Percentiles rank a stretch among this genome's conserved stretches.
Evolutionary conservation across 2,888 invertebrate genomes (phyloP).

Genomic region (Rhodophaea formosa): DNA sequence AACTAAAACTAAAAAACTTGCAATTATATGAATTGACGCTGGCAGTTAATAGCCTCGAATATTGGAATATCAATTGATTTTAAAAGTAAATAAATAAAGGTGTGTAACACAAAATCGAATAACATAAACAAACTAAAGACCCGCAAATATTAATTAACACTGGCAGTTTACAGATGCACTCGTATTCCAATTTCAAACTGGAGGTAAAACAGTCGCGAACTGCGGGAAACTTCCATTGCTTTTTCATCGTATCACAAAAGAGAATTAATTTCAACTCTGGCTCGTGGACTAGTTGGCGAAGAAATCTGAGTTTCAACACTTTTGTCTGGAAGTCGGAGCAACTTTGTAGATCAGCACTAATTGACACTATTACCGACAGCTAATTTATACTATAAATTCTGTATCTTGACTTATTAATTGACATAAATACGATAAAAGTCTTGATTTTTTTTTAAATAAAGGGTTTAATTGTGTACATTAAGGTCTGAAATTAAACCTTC

Average conservation of each 20-base stretch:
- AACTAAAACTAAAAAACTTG: too few relatives aligned
- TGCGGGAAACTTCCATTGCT: conserved; percentile 36
- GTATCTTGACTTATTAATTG: too few relatives aligned
- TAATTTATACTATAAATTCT: background rate
- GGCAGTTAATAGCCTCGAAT: too few relatives aligned
- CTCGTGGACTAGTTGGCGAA: conserved; percentile 25
- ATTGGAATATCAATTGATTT: background rate
- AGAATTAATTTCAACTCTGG: conserved; percentile 37
- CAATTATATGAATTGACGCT: too few relatives aligned
- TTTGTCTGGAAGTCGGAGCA: conserved; percentile 30
- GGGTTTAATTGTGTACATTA: too few relatives aligned
- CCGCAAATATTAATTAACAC: conserved; percentile 11
- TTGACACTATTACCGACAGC: conserved; percentile 20
- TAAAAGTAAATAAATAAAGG: background rate
- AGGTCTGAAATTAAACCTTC: too few relatives aligned
- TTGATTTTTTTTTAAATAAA: too few relatives aligned
- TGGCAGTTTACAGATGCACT: conserved; percentile 14
- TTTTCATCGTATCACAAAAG: conserved; percentile 40
- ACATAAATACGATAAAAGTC: too few relatives aligned
- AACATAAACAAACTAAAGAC: background rate
- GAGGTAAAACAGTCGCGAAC: conserved; percentile 27
- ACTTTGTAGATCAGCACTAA: conserved; percentile 25
- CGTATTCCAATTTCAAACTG: conserved; percentile 27
- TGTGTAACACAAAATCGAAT: background rate
- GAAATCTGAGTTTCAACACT: conserved; percentile 31